phyloP scores from a whole-genome alignment of 2,888 invertebrate species.

The Netelia virgata region DNA sequence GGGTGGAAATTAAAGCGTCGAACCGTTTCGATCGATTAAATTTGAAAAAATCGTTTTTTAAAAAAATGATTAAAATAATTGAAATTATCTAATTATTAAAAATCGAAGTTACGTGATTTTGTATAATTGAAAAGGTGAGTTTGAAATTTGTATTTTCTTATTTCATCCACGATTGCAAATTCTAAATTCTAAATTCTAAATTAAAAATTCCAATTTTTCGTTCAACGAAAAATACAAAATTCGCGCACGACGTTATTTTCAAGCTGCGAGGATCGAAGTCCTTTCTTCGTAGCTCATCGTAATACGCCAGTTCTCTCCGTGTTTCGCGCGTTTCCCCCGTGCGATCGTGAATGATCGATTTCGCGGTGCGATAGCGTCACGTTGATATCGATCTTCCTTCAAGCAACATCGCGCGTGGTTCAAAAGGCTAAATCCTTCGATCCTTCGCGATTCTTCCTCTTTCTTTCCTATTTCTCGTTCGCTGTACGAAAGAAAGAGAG shows the following conservation, averaged over 20 bases:
- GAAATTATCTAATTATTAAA: no score
- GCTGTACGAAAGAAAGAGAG: not conserved
- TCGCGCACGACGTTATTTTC: not conserved
- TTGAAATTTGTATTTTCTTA: no score
- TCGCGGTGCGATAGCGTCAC: constrained; percentile 66
- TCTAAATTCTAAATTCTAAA: no score
- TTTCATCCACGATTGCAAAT: no score
- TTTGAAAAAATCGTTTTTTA: no score
- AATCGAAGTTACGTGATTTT: no score
- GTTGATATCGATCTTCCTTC: constrained; percentile 70
- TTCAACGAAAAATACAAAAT: not conserved
- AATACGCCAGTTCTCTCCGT: not conserved
- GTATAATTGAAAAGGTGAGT: no score
- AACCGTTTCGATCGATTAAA: no score
- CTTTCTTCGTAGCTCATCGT: not conserved
- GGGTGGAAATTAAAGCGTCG: no score
- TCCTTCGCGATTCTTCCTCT: constrained; percentile 13
- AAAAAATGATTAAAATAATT: no score
- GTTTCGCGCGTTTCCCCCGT: constrained; percentile 57
- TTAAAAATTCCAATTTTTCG: no score
- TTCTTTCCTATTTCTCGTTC: constrained; percentile 16
- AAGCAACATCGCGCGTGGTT: constrained; percentile 53
- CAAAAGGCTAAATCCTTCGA: constrained; percentile 56
- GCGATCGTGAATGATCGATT: constrained; percentile 73
- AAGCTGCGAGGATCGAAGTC: not conserved